Evolutionary conservation across 2,113 vertebrate species (phyloP), one percentile per base, ranked within the genome.

Genomic region (Labeo rohita): DNA sequence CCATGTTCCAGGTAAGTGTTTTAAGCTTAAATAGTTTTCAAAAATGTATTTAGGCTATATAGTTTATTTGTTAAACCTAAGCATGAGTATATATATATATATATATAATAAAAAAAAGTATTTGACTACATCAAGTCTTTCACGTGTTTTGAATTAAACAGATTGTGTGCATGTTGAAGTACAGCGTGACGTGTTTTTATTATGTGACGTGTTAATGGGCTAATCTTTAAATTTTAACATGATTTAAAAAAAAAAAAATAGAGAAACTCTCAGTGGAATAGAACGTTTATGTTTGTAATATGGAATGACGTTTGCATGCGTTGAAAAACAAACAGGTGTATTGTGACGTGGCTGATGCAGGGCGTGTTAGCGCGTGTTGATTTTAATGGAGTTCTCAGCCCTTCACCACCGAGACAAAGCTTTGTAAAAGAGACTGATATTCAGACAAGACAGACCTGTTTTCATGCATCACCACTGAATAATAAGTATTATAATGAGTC

Each of bases 401-500:
- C 83, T 49, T 52, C 6, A 34, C n/a, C 15, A 6, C 34, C 45
- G 50, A 52, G 84, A 49, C n/a, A 81, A 59, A 23, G 9, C 34
- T 68, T 72, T 68, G 52, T 84, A 23, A 34, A 68, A 78, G 52
- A 45, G 23, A 59, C 63, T 85, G 85, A 89, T 63, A 90, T 89
- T 85, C 66, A 87, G 87, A 95, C 95, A 93, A 94, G 95, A 92
- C 86, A 84, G 93, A 95, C 95, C 94, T 94, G 95, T 95, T 95
- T 92, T 88, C 92, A 92, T 92, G 91, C 92, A 90, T 73, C 90
- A 84, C 85, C 90, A 90, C 91, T 93, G 84, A 85, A 91, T 89
- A 92, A 76, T 85, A 86, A 87, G 90, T 91, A 88, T 93, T 91
- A 39, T 92, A 91, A 90, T 92, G 90, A 93, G 87, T 94, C 90